phyloP scores from a whole-genome alignment of 2,797 vertebrate species.

The Acanthis flammea region DNA sequence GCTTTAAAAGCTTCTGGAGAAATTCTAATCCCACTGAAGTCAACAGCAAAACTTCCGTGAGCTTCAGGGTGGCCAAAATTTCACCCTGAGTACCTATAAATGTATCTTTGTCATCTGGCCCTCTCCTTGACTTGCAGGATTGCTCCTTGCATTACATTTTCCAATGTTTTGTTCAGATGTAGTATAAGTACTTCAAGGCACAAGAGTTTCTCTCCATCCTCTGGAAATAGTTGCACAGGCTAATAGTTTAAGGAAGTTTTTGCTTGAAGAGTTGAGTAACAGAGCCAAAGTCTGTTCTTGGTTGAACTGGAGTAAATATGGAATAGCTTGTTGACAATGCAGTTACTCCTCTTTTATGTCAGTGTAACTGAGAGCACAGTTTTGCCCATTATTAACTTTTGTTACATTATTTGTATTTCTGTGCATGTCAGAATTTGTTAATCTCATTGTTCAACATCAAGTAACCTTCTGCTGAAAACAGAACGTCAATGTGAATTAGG shows the following conservation, averaged over 20 bases:
- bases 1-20: constrained; percentile 12
- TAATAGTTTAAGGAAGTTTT: constrained; percentile 54
- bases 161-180: constrained; percentile 2
- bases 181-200: constrained; percentile 16
- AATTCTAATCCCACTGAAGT: not conserved
- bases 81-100: not conserved
- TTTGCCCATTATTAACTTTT: constrained; percentile 49
- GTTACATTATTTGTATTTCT: constrained; percentile 55
- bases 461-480: constrained; percentile 59
- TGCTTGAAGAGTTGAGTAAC: not conserved
- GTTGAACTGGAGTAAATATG: constrained; percentile 41
- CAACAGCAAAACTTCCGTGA: not conserved
- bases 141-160: constrained; percentile 12
- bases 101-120: not conserved
- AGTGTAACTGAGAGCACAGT: not conserved
- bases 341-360: constrained; percentile 25
- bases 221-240: constrained; percentile 16
- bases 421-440: constrained; percentile 59
- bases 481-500: constrained; percentile 54
- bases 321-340: constrained; percentile 35
- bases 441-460: constrained; percentile 45
- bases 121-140: not conserved
- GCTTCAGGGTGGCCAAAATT: not conserved
- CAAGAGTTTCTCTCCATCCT: constrained; percentile 2
- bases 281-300: constrained; percentile 41